Base-by-base conservation (phyloP, 2,797 vertebrate genomes). In the Lemur catta region DNA sequence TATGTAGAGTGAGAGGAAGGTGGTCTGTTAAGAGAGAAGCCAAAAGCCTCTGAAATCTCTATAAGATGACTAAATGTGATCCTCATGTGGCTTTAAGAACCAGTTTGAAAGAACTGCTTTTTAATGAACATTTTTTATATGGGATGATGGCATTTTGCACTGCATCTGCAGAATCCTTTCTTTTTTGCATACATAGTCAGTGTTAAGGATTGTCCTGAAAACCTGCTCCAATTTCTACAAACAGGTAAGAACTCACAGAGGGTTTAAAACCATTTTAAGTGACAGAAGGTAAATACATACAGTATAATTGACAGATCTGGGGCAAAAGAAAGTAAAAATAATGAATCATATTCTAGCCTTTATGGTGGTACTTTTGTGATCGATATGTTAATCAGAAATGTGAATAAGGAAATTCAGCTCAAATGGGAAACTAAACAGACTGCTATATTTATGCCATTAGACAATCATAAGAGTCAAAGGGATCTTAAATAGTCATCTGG, bases 281-380 rank as follows among this genome's bases (percentile, higher is more conserved):
- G 57, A 95, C 67, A 96, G 84, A 88, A 80, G 41, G n/a, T 87
- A 94, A 94, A 96, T 76, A 18, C 89, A 93, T 92, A 17, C 35
- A 38, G 84, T 93, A 48, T 95, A 97, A 96, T 81, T 85, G 33
- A 97, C 96, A 84, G 80, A 98, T 98, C 96, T 97, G 92, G 97
- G 97, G 26, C 93, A 97, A 95, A 91, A 48, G 69, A 97, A 95
- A 93, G 94, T 98, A 97, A 98, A 98, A 97, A 97, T 95, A 97
- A 72, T 38, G 65, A 94, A 59, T 79, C 75, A 26, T 89, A 6
- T 85, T 84, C 7, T 91, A 95, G 88, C 81, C 81, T 97, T 96
- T 95, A 95, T 87, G 84, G 33, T 97, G 90, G n/a, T 93, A 96
- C 65, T 93, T 97, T 85, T 92, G 61, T 95, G 87, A 97, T 97